Conservation (phyloP, 2,888 invertebrate genomes). For the Mamestra brassicae region DNA sequence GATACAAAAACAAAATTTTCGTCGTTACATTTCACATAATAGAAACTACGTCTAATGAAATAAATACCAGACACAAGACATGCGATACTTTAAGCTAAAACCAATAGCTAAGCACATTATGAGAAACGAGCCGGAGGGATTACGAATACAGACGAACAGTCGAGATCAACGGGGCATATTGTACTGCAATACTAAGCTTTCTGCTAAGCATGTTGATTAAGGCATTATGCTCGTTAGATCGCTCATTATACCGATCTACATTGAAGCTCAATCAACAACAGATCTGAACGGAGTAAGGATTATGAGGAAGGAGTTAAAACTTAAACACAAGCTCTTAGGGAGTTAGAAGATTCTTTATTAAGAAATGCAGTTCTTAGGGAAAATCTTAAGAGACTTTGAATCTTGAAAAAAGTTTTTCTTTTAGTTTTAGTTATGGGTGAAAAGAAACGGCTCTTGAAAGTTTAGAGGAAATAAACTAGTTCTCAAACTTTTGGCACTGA, state of each 20-base stretch:
- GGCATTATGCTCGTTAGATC: constrained; percentile 23
- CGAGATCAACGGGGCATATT: constrained; percentile 9
- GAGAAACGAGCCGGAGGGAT: constrained; percentile 16
- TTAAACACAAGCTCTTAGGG: constrained; percentile 31
- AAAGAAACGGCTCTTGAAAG: not conserved
- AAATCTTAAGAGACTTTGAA: constrained; percentile 19
- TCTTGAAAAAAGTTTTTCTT: constrained; percentile 14
- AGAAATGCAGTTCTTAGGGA: constrained; percentile 29
- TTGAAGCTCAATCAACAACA: constrained; percentile 19
- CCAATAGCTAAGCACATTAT: not conserved
- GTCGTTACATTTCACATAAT: not conserved
- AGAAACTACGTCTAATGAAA: not conserved
- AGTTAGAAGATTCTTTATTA: constrained; percentile 42
- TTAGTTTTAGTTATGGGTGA: not conserved
- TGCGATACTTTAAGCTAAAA: not conserved
- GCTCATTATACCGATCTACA: constrained; percentile 10
- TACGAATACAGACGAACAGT: constrained; percentile 16
- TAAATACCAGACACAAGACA: not conserved
- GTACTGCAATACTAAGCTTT: constrained; percentile 28
- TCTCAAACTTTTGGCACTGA: not conserved
- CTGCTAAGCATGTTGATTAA: constrained; percentile 24
- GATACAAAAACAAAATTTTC: not conserved
- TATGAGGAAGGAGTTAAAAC: constrained; percentile 38
- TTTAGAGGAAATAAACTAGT: not conserved
- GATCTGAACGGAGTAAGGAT: constrained; percentile 31